A percentile compares a stretch with the other conserved stretches of the same genome.
phyloP scores from a whole-genome alignment of 2,888 invertebrate genomes.

The Cryptophagus acutangulus region DNA sequence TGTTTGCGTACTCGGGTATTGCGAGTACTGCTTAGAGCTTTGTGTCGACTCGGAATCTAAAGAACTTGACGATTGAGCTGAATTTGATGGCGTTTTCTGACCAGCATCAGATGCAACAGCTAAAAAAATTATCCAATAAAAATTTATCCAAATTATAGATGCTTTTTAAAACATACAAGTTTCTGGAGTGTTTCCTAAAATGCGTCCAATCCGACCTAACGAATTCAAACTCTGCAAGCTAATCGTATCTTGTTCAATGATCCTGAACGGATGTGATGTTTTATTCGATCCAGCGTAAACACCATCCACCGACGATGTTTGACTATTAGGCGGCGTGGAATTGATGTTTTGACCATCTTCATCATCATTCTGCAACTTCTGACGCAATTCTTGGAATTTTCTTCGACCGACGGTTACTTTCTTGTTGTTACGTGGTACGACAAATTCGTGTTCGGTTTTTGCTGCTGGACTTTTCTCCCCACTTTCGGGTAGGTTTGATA shows the following conservation, averaged over 20 bases:
- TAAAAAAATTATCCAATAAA: slow-evolving; percentile 11
- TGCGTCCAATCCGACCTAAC: slow-evolving; percentile 72
- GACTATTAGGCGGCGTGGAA: slow-evolving; percentile 67
- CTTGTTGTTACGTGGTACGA: background rate
- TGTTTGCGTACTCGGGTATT: slow-evolving; percentile 44
- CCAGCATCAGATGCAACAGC: slow-evolving; percentile 24
- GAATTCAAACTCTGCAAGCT: slow-evolving; percentile 87
- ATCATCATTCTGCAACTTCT: slow-evolving; percentile 83
- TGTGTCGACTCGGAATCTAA: slow-evolving; percentile 45
- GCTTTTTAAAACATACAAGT: slow-evolving; percentile 17
- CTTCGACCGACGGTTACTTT: slow-evolving; percentile 54
- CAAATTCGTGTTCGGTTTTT: background rate
- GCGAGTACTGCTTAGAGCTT: slow-evolving; percentile 42
- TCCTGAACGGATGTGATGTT: slow-evolving; percentile 72
- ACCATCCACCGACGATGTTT: slow-evolving; percentile 73
- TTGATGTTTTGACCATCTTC: slow-evolving; percentile 59
- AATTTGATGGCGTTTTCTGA: slow-evolving; percentile 38
- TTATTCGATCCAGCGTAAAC: slow-evolving; percentile 62
- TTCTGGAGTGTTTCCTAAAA: slow-evolving; percentile 6
- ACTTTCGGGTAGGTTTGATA: slow-evolving; percentile 27
- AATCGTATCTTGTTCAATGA: slow-evolving; percentile 82
- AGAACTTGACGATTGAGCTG: slow-evolving; percentile 44
- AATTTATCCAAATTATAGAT: slow-evolving; percentile 8
- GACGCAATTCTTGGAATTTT: slow-evolving; percentile 77
- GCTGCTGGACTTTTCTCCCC: slow-evolving; percentile 6